These are phyloP conservation scores for Mastomys coucha DNA, from an alignment of 2,113 vertebrate species.

Conservation along the genomic window DNA sequence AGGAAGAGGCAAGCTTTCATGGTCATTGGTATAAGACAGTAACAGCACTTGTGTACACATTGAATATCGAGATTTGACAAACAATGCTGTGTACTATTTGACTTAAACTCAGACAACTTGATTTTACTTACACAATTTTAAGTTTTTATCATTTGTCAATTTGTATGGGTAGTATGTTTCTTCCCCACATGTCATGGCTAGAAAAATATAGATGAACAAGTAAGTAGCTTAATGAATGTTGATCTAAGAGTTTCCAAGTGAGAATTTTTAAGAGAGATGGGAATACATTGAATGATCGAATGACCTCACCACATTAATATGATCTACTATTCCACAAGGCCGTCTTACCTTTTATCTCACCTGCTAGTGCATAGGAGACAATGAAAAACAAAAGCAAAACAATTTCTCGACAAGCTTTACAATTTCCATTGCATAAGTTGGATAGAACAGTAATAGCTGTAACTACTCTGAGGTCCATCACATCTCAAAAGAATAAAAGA, in stretches of 20 bases:
- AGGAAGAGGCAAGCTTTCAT: neutral
- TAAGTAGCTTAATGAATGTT: neutral
- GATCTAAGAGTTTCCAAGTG: neutral
- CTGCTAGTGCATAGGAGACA: neutral
- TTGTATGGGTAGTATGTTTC: neutral
- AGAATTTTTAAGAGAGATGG: neutral
- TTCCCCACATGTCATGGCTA: neutral
- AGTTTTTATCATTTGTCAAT: neutral
- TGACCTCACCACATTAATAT: neutral
- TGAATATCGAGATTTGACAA: neutral
- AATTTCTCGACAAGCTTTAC: neutral
- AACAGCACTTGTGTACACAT: neutral
- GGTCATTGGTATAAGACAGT: neutral
- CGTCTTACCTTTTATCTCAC: neutral
- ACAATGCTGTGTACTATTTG: neutral
- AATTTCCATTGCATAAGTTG: neutral
- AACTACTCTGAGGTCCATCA: neutral
- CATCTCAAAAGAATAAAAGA: neutral
- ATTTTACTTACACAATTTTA: neutral
- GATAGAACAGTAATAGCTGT: neutral
- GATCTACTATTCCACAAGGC: neutral
- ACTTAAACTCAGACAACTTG: neutral
- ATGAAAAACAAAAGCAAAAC: constrained; percentile 32
- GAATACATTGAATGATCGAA: neutral
- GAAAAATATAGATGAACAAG: neutral